These are phyloP conservation scores for Danio choprae DNA, from an alignment of 2,797 vertebrate species.

Conservation along the genomic window DNA sequence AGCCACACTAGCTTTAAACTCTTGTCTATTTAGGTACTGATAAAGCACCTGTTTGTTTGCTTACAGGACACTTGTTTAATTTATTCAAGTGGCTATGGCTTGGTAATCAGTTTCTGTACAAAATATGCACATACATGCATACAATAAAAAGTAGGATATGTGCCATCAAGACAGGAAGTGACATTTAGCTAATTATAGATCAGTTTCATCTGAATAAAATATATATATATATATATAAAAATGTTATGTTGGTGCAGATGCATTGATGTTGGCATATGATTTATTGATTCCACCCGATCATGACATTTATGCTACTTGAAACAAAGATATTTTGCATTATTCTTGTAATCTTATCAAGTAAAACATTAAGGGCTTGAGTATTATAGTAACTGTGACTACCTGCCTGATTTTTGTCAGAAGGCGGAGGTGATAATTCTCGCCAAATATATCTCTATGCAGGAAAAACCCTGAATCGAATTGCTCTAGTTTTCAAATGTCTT, in stretches of 20 bases:
- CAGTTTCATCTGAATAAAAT: too few species aligned
- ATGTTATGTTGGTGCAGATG: not conserved
- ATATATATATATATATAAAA: too few species aligned
- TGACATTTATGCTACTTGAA: too few species aligned
- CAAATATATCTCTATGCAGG: too few species aligned
- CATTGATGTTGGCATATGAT: not conserved
- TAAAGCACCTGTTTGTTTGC: not conserved
- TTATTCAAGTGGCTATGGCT: not conserved
- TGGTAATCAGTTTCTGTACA: not conserved
- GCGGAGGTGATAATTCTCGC: too few species aligned
- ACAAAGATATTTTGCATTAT: too few species aligned
- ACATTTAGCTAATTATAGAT: constrained; percentile 20
- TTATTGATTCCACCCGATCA: too few species aligned
- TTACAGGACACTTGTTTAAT: constrained; percentile 18
- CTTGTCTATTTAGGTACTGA: not conserved
- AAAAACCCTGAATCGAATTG: not conserved
- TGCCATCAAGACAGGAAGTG: constrained; percentile 36
- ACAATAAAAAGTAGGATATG: not conserved
- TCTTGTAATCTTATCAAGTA: too few species aligned
- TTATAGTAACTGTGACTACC: too few species aligned
- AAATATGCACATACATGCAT: not conserved
- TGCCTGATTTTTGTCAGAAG: too few species aligned
- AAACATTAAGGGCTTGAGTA: too few species aligned
- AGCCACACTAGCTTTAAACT: not conserved
- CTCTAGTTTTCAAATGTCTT: not conserved